Evolutionary conservation across 2,113 vertebrate genomes (phyloP), one percentile per base, ranked within the genome.

Genomic region (Etia nguti): DNA sequence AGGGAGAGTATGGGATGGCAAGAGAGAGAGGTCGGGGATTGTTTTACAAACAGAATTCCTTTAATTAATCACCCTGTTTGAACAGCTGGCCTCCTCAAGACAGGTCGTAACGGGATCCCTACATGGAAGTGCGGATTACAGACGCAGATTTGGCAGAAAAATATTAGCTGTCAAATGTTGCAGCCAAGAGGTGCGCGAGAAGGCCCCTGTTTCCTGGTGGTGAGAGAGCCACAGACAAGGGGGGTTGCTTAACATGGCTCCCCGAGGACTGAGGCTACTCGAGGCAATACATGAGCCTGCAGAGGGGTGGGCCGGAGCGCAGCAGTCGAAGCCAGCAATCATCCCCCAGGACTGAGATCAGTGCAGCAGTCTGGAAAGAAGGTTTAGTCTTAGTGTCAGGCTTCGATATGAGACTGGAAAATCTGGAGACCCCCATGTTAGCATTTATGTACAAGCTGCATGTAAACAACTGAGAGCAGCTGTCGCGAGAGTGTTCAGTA

Each of bases 51-150:
- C 96, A 97, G 97, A 98, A 97, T 97, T 97, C 96, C 97, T 98
- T 98, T 98, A 98, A 98, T 98, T 99, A 99, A 98, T 99, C 97
- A 98, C 95, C 93, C 92, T 98, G 97, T 99, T 99, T 98, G 97
- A 99, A 99, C 98, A 98, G 98, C 98, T 99, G 98, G 97, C 94
- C 95, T 95, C 88, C 55, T 96, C 96, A 94, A 96, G 96, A 95
- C 93, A 94, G 95, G 94, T 92, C 92, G 96, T 97, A 96, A 96
- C 68, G 93, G 93, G 96, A 96, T 97, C 96, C 93, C 93, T 90
- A 91, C 88, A 52, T 96, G 94, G 95, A 97, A 96, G 95, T 96
- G 93, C 93, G 88, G 94, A 96, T 95, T 96, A 96, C 95, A 96
- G 93, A 95, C 89, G 82, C 80, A 77, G 91, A 95, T 96, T 96